Base-by-base conservation (phyloP, 2,113 vertebrate species). In the Apteryx mantelli region DNA sequence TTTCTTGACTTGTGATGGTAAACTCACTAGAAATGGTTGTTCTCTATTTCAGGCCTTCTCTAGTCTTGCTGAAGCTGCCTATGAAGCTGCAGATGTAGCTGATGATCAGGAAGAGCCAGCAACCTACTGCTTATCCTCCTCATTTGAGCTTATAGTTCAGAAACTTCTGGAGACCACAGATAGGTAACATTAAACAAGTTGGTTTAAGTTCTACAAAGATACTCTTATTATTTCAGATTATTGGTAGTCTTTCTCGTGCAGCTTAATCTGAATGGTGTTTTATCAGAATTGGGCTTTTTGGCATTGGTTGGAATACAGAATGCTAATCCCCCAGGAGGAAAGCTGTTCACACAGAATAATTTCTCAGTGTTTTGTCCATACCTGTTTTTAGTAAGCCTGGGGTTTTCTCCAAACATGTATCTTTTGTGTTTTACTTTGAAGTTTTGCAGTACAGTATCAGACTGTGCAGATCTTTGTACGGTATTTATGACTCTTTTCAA, bases 101-200 rank as follows among this genome's bases (percentile, higher is more conserved):
- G 99, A 99, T 96, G 99, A 99, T 95, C 99, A 99, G 96, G 99
- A 99, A 95, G 99, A 99, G 66, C 99, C 99, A 74, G 98, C 98
- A 94, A 99, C 99, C 14, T 99, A 99, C 94, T 99, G 99, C 84
- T 98, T 99, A 78, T 99, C 99, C 5, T 99, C 99, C 13, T 99
- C 99, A 3, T 99, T 99, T n/a, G 99, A 99, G 94, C 98, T 99
- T 80, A 99, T 99, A 69, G 99, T 99, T 53, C 99, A 99, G 98
- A 99, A 99, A 52, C 99, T 99, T 2, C 97, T 99, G 91, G 99
- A 99, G 96, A 99, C 99, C 38, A 99, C 99, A 48, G 99, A 99
- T 97, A 98, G 99, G 99, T 99, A 97, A 56, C 17, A 0, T 25
- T 34, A 3, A 44, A 42, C 52, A 0, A 3, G 8, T 46, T 50